phyloP scores from a whole-genome alignment of 2,797 vertebrate species.

The Bradypodion pumilum region DNA sequence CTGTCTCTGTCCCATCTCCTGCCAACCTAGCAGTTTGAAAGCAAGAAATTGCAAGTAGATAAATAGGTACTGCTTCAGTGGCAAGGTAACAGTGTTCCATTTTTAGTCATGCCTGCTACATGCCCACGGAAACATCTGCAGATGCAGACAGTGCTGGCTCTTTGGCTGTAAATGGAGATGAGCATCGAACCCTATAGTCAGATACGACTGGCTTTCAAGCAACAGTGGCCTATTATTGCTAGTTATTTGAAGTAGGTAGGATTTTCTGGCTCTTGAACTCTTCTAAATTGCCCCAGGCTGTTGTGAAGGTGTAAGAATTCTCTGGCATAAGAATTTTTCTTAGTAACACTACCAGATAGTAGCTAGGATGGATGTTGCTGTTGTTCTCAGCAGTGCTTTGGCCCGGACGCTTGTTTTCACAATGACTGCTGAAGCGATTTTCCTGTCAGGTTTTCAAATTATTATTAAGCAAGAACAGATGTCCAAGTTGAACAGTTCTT shows the following conservation, averaged over 20 bases:
- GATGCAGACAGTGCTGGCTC: no score
- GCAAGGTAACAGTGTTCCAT: no score
- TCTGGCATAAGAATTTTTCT: not conserved
- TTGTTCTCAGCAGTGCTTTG: not conserved
- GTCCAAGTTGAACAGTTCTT: conserved; percentile 54
- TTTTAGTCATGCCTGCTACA: no score
- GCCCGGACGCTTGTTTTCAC: not conserved
- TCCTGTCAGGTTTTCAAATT: conserved; percentile 48
- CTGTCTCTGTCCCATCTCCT: no score
- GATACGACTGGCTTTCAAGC: no score
- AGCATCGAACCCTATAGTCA: no score
- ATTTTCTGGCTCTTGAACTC: not conserved
- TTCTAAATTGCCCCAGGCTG: not conserved
- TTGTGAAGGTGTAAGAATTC: not conserved
- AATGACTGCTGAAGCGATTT: conserved; percentile 55
- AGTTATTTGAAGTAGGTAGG: not conserved
- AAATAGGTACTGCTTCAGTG: no score
- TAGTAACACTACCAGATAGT: not conserved
- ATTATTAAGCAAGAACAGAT: conserved; percentile 65
- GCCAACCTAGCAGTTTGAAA: no score
- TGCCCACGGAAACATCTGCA: no score
- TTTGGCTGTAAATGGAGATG: no score
- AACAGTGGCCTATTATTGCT: no score
- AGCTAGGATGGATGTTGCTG: not conserved
- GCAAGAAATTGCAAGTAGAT: no score